Percentiles rank a stretch among this genome's conserved stretches.
These are phyloP conservation scores for Frieseomelitta varia DNA, from an alignment of 1,140 invertebrate species.

Conservation along the genomic window DNA sequence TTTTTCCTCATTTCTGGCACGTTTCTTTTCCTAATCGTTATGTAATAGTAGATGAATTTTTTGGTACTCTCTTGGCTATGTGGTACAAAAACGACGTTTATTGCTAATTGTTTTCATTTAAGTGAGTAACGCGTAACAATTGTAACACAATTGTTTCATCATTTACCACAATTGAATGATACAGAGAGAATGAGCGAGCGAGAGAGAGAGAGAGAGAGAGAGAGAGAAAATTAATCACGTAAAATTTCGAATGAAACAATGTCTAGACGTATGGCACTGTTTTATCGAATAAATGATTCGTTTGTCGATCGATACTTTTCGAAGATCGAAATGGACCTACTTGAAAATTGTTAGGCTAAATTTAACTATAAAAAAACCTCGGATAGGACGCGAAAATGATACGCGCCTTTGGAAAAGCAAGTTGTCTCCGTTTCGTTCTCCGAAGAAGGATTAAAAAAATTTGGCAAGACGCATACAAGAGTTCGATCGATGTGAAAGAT, in stretches of 20 bases:
- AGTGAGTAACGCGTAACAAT: conserved; percentile 8
- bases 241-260: background rate
- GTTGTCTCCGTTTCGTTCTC: conserved; percentile 26
- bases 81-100: conserved; percentile 34
- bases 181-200: background rate
- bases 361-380: conserved; percentile 16
- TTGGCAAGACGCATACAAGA: background rate
- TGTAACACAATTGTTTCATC: conserved; percentile 6
- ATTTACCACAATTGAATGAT: conserved; percentile 8
- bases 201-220: background rate
- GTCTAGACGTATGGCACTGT: background rate
- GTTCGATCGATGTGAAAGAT: background rate
- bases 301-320: conserved; percentile 12
- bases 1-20: conserved; percentile 4
- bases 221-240: background rate
- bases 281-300: conserved; percentile 2
- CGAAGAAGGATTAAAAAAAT: background rate
- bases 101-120: conserved; percentile 42
- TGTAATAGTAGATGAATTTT: background rate
- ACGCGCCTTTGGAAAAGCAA: background rate
- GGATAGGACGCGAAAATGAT: background rate
- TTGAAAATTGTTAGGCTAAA: conserved; percentile 13
- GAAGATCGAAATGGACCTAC: conserved; percentile 27
- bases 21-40: background rate
- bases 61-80: conserved; percentile 39